Evolutionary conservation across 2,113 vertebrate genomes (phyloP), one percentile per base, ranked within the genome.

Genomic region (Ellobius talpinus): DNA sequence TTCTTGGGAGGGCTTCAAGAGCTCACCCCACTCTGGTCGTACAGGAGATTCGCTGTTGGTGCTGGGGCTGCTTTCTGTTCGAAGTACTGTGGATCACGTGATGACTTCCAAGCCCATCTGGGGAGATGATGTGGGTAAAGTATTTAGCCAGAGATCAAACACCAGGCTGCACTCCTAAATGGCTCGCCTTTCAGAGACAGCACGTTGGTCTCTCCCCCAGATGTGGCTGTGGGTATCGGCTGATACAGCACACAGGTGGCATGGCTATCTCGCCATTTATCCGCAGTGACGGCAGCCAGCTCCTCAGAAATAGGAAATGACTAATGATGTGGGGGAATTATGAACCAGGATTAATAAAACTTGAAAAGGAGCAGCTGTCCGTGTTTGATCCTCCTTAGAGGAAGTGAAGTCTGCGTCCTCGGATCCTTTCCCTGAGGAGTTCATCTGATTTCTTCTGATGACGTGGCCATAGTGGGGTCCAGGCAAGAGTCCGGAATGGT

Each of bases 261-360:
- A 97, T 0, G 9, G 96, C 97, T 98, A 97, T 98, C 98, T 98
- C 96, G 97, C 98, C 97, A 79, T 97, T 95, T 93, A 91, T 95
- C 93, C 87, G 79, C 31, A 1, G 87, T 9, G 45, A 91, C 87
- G 50, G 98, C 98, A 97, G 98, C 98, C 98, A 98, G 98, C 98
- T 93, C 98, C 98, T 98, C 98, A 98, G 98, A 98, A 99, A 98
- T 98, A 98, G 98, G 98, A 99, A 98, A 98, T 99, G 98, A 99
- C 98, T 98, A 98, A 98, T 98, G 98, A 98, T 98, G 98, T 98
- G 98, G 98, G 98, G 97, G 98, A 98, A 98, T 98, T 98, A 98
- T 98, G 98, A 98, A 98, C 94, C 98, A 98, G 98, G 98, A 98
- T 99, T 99, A 98, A 99, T 98, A 98, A 98, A 98, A 98, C 98